A percentile compares a stretch with the other conserved stretches of the same genome.
phyloP scores from a whole-genome alignment of 2,797 vertebrate genomes.

The Anguilla obscura region DNA sequence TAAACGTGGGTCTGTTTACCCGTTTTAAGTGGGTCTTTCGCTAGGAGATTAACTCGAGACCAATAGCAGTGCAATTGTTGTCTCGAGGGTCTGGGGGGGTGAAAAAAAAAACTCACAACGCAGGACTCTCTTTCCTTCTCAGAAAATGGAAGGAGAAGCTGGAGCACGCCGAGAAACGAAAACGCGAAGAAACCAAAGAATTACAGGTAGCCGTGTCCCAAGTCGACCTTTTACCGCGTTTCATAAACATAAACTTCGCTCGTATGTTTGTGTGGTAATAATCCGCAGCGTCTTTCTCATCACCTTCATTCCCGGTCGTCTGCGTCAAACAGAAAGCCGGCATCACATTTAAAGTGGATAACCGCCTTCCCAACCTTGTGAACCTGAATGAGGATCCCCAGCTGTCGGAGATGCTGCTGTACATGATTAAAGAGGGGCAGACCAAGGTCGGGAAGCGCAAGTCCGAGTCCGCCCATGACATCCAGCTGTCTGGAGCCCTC shows the following conservation, averaged over 20 bases:
- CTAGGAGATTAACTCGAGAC: not conserved
- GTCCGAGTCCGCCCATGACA: conserved; percentile 78
- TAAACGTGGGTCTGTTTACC: conserved; percentile 50
- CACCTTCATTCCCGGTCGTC: not conserved
- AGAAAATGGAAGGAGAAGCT: conserved; percentile 93
- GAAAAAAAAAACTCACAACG: not conserved
- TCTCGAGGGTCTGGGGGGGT: not conserved
- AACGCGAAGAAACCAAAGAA: conserved; percentile 86
- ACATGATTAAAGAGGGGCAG: conserved; percentile 91
- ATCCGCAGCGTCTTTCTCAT: not conserved
- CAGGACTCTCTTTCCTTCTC: conserved; percentile 1
- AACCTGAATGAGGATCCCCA: conserved; percentile 97
- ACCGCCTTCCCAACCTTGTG: conserved; percentile 89
- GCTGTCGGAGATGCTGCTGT: conserved; percentile 94
- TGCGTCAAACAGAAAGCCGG: conserved; percentile 79
- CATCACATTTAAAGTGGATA: conserved; percentile 91
- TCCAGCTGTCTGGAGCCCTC: conserved; percentile 88
- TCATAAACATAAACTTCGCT: not conserved
- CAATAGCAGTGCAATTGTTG: not conserved
- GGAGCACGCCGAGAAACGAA: conserved; percentile 88
- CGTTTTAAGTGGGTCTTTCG: not conserved
- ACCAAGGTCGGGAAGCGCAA: conserved; percentile 87
- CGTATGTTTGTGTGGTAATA: not conserved
- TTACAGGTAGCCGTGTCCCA: conserved; percentile 75
- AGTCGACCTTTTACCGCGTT: not conserved